Conservation (phyloP, 2,888 invertebrate species). For the Coenonympha arcania region DNA sequence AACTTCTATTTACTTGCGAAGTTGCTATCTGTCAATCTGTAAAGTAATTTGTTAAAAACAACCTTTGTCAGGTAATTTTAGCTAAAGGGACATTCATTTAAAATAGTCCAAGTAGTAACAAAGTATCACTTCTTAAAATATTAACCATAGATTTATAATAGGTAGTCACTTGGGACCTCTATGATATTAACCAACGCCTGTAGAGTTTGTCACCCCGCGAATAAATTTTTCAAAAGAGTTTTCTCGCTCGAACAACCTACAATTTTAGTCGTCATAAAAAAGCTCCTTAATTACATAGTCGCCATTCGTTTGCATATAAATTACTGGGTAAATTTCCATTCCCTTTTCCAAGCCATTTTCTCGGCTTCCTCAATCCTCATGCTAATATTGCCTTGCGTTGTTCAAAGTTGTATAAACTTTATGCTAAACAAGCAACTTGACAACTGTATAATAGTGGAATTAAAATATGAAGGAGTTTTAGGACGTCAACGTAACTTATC, state of each 20-base stretch:
- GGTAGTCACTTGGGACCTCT: too few relatives aligned
- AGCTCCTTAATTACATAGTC: constrained; percentile 55
- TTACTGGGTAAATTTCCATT: constrained; percentile 53
- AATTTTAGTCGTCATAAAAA: constrained; percentile 42
- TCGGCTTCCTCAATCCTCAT: constrained; percentile 47
- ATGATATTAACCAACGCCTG: not conserved
- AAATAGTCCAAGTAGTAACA: not conserved
- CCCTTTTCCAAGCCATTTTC: constrained; percentile 55
- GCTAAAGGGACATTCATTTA: too few relatives aligned
- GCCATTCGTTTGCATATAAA: constrained; percentile 66
- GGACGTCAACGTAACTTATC: constrained; percentile 1
- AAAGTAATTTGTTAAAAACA: too few relatives aligned
- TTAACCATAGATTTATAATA: too few relatives aligned
- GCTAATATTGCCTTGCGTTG: constrained; percentile 53
- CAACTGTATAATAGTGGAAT: constrained; percentile 37
- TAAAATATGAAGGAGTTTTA: constrained; percentile 12
- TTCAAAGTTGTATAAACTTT: constrained; percentile 49
- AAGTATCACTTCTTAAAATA: not conserved
- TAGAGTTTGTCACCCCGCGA: constrained; percentile 18
- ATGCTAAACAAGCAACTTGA: constrained; percentile 55
- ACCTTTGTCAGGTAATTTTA: too few relatives aligned
- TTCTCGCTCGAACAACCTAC: constrained; percentile 22
- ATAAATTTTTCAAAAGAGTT: constrained; percentile 24
- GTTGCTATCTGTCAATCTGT: too few relatives aligned
- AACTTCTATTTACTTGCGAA: too few relatives aligned